Evolutionary conservation across 2,113 vertebrate species (phyloP), one percentile per base, ranked within the genome.

Genomic region (Pterophyllum scalare): DNA sequence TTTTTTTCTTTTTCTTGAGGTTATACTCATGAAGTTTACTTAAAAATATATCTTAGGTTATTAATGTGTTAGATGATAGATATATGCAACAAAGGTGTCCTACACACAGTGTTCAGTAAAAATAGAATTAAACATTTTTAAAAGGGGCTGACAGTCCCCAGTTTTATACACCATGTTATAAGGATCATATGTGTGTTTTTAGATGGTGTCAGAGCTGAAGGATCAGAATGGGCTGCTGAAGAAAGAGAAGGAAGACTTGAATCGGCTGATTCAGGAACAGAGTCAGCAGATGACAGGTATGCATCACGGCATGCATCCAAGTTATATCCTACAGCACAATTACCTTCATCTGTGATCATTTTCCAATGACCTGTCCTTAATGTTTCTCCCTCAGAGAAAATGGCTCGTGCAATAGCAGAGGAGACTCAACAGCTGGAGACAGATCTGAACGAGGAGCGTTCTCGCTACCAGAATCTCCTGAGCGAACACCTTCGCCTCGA

Each of bases 391-490:
- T 13, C 94, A 99, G 98, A 98, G 93, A 97, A 97, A 1, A 98
- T 99, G 97, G 95, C 97, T 3, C 98, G 95, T 90, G 96, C 95
- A 31, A 91, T 98, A 19, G 93, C 95, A 58, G 95, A 98, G 93
- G 97, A 99, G 95, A 99, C 98, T 0, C 96, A 97, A 85, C 98
- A 99, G 93, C 93, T 99, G 83, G 97, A 99, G 92, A 96, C 96
- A 0, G 98, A 99, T 80, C 94, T 99, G 93, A 99, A 99, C 17
- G 98, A 99, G 75, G 98, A 99, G 35, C 95, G 98, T 6, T 94
- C 98, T 11, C 97, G 98, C 74, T 99, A 99, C 83, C 98, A 99
- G 96, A 99, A 99, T 93, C 97, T 99, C 74, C 96, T 99, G 79
- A 97, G 96, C 24, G 98, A 99, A 88, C 99, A 98, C 92, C 98